Base-by-base conservation (phyloP, 2,113 vertebrate genomes). In the Triplophysa tibetana region DNA sequence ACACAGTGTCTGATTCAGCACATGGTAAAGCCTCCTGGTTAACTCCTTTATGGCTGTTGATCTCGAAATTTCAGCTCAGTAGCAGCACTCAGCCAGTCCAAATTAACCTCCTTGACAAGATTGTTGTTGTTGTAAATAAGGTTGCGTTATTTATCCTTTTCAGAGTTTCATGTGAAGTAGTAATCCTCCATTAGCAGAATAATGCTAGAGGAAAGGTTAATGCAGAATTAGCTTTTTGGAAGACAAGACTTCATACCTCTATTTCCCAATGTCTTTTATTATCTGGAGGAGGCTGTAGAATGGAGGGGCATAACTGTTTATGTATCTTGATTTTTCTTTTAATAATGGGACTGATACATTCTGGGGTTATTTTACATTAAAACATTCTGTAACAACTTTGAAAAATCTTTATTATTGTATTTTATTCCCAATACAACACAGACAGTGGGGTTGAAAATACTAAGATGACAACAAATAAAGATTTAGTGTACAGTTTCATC, bases 281-380 rank as follows among this genome's bases (percentile, higher is more conserved):
- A 41, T 69, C 52, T 48, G 76, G 23, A 24, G 45, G 8, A 50
- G 67, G 11, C 62, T 33, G 5, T 38, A 2, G 29, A 41, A 24
- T 58, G 19, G 8, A n/a, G 8, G 7, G 19, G 54, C 52, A 60
- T 26, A n/a, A 26, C 54, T 38, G 60, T 23, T 10, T 1, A 6
- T 69, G 13, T 75, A 11, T 65, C 19, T 24, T 11, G 56, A 12
- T 11, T 38, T 60, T 70, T 48, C 56, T 41, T 62, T 70, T 58
- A 12, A 52, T 19, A 19, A 8, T 19, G 19, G 43, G 38, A 17
- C 17, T 41, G 21, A 75, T 29, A 67, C 52, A 10, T 23, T 78
- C 79, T 43, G 21, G 72, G 23, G 70, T 72, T 62, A 13, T 68
- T 82, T 75, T 33, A 75, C 65, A 64, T 81, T 81, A 43, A 80